Conservation (phyloP, 2,888 invertebrate species). For the Polydesmus complanatus region DNA sequence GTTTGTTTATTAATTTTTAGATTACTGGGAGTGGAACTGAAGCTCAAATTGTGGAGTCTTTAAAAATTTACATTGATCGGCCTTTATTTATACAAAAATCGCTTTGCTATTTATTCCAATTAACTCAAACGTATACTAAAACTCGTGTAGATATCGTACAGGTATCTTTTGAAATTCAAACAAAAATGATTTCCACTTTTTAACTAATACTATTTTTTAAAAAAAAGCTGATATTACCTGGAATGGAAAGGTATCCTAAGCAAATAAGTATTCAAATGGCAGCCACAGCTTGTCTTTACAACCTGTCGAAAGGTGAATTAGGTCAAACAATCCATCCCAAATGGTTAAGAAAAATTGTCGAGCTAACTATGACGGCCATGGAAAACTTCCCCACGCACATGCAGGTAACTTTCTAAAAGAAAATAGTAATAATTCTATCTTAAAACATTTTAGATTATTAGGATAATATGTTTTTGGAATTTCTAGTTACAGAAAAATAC, state of each 20-base stretch:
- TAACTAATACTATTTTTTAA: constrained; percentile 10
- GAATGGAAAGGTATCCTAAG: constrained; percentile 31
- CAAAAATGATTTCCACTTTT: background rate
- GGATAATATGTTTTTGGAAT: constrained; percentile 5
- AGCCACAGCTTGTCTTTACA: constrained; percentile 58
- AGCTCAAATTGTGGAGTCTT: constrained; percentile 43
- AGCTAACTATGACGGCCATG: constrained; percentile 52
- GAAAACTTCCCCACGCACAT: constrained; percentile 49
- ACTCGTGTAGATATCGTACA: constrained; percentile 49
- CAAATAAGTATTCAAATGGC: constrained; percentile 54
- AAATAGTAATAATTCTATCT: background rate
- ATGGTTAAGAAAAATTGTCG: constrained; percentile 46
- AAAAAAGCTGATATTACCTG: constrained; percentile 32
- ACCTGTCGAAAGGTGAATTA: constrained; percentile 50
- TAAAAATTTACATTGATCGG: constrained; percentile 43
- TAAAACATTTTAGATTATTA: background rate
- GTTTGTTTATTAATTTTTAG: constrained; percentile 22
- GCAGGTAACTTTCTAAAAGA: constrained; percentile 33
- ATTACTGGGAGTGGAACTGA: constrained; percentile 44
- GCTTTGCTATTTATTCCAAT: constrained; percentile 44
- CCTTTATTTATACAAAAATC: constrained; percentile 50
- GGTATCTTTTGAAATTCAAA: constrained; percentile 27
- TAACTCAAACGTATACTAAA: constrained; percentile 35
- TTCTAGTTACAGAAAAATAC: constrained; percentile 53
- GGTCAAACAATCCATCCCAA: constrained; percentile 49